Base-by-base conservation (phyloP, 2,797 vertebrate genomes). In the Oophaga sylvatica region DNA sequence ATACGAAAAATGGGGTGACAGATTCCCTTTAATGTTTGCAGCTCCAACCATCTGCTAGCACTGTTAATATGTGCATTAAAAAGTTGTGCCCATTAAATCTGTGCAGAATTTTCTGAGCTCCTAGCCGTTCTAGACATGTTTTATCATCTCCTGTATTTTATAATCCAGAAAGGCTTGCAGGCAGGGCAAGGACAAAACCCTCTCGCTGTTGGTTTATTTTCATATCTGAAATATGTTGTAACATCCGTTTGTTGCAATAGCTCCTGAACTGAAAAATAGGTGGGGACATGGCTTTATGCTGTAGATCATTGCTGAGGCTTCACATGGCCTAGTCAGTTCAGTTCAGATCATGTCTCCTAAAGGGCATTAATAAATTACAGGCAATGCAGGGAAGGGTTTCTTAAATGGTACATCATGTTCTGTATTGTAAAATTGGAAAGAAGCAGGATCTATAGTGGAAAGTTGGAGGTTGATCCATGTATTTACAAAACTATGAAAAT, bases 81-180 rank as follows among this genome's bases (percentile, higher is more conserved):
- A 60, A 62, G 70, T 45, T 29, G 31, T 62, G 82, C 70, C 67
- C 31, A 62, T 75, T 60, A 84, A 76, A 79, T 75, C 85, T 81
- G 63, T 68, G 81, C 79, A 73, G 13, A 70, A 68, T 86, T 78
- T 71, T 35, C 77, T 80, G 67, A 31, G 85, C 68, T 63, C 35
- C 35, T 56, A 81, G 59, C 79, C 73, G 80, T 81, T 87, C 41
- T 70, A 84, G 76, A 84, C 81, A 88, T 70, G 87, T 84, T 84
- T 84, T 80, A 67, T 84, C 81, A 84, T 80, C 87, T 84, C 31
- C 53, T 80, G 22, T 71, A 31, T 71, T 17, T 71, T 87, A 48
- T 78, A 48, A 79, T 83, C 57, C 70, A 53, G 71, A 78, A 79
- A 48, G 31, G 81, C 87, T 77, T 79, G 53, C 20, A 87, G 75